Conservation (phyloP, 2,797 vertebrate species). For the Cyprinella venusta region DNA sequence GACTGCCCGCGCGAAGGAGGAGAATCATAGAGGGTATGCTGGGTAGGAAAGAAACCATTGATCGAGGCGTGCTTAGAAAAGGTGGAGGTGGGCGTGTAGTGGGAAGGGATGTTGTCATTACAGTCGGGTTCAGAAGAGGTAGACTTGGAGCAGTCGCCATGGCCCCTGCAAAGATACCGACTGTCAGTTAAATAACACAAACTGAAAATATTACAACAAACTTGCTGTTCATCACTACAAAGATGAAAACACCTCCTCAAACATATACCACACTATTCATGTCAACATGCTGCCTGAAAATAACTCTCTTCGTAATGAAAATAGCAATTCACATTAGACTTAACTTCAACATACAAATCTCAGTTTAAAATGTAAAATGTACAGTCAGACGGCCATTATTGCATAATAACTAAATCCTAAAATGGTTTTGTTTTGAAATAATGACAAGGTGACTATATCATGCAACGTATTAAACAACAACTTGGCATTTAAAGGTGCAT, state of each 20-base stretch:
- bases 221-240: background rate
- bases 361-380: background rate
- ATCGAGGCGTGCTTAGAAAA: slow-evolving; percentile 84
- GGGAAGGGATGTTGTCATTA: slow-evolving; percentile 93
- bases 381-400: background rate
- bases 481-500: background rate
- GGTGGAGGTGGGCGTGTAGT: slow-evolving; percentile 84
- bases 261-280: background rate
- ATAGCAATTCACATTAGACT: background rate
- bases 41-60: slow-evolving; percentile 88
- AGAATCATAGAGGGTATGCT: slow-evolving; percentile 86
- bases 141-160: slow-evolving; percentile 88
- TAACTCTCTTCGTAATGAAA: background rate
- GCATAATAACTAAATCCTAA: background rate
- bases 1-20: slow-evolving; percentile 84
- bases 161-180: slow-evolving; percentile 74
- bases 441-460: background rate
- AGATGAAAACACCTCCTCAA: background rate
- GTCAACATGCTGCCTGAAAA: background rate
- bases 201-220: background rate
- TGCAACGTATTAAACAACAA: background rate
- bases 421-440: background rate
- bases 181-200: background rate
- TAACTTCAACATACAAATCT: background rate
- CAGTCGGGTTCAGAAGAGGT: slow-evolving; percentile 97